These are phyloP conservation scores for Setipinna tenuifilis DNA, from an alignment of 2,797 vertebrate genomes.

Conservation along the genomic window DNA sequence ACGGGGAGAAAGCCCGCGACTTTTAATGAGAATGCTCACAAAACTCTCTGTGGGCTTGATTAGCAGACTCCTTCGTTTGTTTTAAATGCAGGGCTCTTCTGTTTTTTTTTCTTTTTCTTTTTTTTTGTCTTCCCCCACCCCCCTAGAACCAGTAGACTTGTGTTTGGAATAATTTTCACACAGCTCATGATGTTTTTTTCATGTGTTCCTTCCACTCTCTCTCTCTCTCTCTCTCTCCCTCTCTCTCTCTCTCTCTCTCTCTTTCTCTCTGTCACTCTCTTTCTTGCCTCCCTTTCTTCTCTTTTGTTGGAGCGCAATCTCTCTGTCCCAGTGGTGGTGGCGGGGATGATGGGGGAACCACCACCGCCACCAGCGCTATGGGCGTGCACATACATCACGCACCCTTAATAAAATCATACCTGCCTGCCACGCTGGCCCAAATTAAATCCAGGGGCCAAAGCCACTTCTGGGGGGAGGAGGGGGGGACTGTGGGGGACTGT, in stretches of 20 bases:
- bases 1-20: not conserved
- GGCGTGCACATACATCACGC: not conserved
- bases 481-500: constrained; percentile 24
- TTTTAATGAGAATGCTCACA: constrained; percentile 2
- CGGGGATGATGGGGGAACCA: not conserved
- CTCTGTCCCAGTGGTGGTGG: not conserved
- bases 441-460: constrained; percentile 44
- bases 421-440: constrained; percentile 28
- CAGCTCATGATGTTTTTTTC: not conserved
- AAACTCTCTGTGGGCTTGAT: constrained; percentile 10
- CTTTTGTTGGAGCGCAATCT: not conserved
- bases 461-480: constrained; percentile 28
- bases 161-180: not conserved
- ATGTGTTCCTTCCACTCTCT: not conserved
- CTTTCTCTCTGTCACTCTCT: not conserved
- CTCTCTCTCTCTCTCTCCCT: not conserved
- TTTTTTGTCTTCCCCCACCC: not conserved
- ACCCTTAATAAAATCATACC: constrained; percentile 43
- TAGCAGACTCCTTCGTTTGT: not conserved
- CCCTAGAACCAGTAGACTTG: not conserved
- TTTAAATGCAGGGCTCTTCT: not conserved
- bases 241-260: not conserved
- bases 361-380: not conserved
- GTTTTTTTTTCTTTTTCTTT: not conserved
- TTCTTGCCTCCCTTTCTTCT: not conserved